Evolutionary conservation across 2,888 invertebrate genomes (phyloP), one percentile per base, ranked within the genome.

Genomic region (Tetheella fluctuosa): DNA sequence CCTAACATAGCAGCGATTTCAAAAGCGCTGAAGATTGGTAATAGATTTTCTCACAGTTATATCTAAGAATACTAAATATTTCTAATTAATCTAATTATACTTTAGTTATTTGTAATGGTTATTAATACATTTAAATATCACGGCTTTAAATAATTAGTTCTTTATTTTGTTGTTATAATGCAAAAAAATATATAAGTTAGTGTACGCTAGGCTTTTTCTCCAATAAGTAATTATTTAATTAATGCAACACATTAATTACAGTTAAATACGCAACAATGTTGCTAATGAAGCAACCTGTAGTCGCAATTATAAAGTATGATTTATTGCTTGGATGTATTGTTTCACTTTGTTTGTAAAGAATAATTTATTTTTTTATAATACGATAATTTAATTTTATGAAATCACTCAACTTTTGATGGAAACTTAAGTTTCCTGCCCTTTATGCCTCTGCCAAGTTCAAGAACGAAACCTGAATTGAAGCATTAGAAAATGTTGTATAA

Each of bases 241-340:
- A 28, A 28, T 25, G 53, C 53, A 53, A 53, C 53, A 53, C 53
- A 53, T 53, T 23, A 53, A 28, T 28, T 23, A n/a, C 23, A 28
- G 15, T 53, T 23, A 28, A 53, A 53, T n/a, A 53, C 25, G 70
- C 74, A 74, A 80, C 76, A 74, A 70, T 79, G 79, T 81, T 72
- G 75, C 64, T 63, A 64, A 67, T 71, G 70, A 60, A 69, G 64
- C 66, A 67, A 73, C 69, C 74, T 76, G 72, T 70, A 73, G 73
- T 74, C 70, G 68, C 73, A 71, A 70, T 73, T 73, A 69, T 64
- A 59, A 62, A 68, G 68, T 64, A 54, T 62, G 68, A 77, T 77
- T 77, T 76, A 76, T 71, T 69, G 68, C 61, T 64, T 69, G 69
- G 73, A 70, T 73, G 72, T 66, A 72, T 73, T 73, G 73, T 77